phyloP scores from a whole-genome alignment of 2,888 invertebrate genomes.

The Erpobdella octoculata region DNA sequence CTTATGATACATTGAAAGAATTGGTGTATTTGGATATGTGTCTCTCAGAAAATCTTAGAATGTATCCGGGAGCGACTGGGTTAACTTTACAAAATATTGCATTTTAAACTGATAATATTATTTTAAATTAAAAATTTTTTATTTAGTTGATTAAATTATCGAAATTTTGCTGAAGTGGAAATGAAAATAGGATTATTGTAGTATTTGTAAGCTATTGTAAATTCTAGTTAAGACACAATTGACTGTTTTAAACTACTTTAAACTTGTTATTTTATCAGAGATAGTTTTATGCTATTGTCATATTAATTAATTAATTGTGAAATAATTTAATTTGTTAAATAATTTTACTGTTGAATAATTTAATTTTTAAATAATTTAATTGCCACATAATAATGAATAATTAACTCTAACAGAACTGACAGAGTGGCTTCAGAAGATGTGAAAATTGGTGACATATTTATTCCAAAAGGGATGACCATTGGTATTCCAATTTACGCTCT shows the following conservation, averaged over 20 bases:
- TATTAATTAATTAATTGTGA: too few species aligned
- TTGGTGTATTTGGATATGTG: slow-evolving; percentile 32
- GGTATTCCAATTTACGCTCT: slow-evolving; percentile 33
- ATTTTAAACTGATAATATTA: background rate
- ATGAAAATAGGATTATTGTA: too few species aligned
- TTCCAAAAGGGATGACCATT: slow-evolving; percentile 28
- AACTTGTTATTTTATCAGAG: too few species aligned
- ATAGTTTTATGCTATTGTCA: too few species aligned
- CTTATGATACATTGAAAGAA: slow-evolving; percentile 25
- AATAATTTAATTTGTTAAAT: too few species aligned
- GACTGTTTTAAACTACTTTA: too few species aligned
- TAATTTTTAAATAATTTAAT: background rate
- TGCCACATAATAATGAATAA: background rate
- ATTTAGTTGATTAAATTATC: too few species aligned
- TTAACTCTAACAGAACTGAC: slow-evolving; percentile 20
- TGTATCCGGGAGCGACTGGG: slow-evolving; percentile 30
- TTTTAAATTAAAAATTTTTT: background rate
- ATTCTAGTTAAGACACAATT: too few species aligned
- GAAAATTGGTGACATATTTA: slow-evolving; percentile 27
- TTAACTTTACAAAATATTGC: background rate
- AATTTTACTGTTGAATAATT: background rate
- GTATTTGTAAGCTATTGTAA: too few species aligned
- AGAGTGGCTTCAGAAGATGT: slow-evolving; percentile 25
- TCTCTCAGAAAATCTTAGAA: slow-evolving; percentile 27
- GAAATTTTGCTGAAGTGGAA: too few species aligned